These are phyloP conservation scores for Rhipidura dahli DNA, from an alignment of 2,113 vertebrate species.

Conservation along the genomic window DNA sequence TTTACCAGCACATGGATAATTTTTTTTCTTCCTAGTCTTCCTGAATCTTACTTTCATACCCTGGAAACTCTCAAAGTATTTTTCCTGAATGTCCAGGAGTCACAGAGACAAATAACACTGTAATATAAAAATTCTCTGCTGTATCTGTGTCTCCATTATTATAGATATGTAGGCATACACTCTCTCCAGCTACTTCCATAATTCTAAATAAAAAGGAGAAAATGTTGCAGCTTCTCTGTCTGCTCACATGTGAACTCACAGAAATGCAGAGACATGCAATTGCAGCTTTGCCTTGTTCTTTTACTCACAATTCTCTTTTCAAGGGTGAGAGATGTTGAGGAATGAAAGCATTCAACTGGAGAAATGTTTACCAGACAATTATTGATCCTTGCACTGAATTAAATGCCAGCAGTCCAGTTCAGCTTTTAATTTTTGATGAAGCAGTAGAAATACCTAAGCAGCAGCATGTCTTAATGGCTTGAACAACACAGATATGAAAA, in stretches of 20 bases:
- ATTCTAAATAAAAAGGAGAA: background rate
- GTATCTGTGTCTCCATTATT: background rate
- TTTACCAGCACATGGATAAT: background rate
- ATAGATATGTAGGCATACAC: background rate
- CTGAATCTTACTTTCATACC: background rate
- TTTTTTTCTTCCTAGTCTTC: background rate
- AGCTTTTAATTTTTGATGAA: background rate
- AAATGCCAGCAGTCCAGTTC: background rate
- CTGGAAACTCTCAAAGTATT: background rate
- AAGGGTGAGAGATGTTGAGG: background rate
- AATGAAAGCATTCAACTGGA: background rate
- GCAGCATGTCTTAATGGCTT: background rate
- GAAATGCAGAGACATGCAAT: background rate
- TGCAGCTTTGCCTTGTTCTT: background rate
- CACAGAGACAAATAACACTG: background rate
- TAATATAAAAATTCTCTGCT: background rate
- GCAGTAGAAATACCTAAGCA: background rate
- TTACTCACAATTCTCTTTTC: background rate
- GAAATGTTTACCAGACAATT: background rate
- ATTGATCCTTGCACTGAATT: background rate
- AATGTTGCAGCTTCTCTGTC: background rate
- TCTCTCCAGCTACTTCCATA: background rate
- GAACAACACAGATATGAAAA: background rate
- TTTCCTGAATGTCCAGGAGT: background rate
- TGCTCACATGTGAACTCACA: background rate